phyloP scores from a whole-genome alignment of 2,888 invertebrate genomes.

The Herminia tarsipennalis region DNA sequence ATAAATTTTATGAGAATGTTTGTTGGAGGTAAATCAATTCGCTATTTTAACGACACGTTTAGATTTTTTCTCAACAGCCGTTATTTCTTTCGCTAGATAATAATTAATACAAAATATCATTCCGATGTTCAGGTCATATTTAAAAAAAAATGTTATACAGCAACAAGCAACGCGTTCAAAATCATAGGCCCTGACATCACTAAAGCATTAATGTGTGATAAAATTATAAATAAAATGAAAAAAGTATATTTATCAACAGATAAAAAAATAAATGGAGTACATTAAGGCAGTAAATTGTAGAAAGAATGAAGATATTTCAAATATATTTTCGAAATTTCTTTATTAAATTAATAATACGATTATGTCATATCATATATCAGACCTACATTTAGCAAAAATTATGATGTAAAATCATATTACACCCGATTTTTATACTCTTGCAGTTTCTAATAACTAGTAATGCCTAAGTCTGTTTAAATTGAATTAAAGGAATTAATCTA shows the following conservation, averaged over 20 bases:
- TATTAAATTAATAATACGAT: too few relatives aligned
- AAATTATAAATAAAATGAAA: constrained; percentile 1
- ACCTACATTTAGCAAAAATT: too few relatives aligned
- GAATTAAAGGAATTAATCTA: too few relatives aligned
- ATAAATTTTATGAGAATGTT: constrained; percentile 36
- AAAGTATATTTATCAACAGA: neutral
- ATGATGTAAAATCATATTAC: too few relatives aligned
- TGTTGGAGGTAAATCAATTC: constrained; percentile 34
- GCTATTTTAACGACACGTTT: constrained; percentile 22
- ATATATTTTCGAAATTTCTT: too few relatives aligned
- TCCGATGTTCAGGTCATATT: constrained; percentile 3
- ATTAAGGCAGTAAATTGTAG: neutral
- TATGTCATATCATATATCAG: too few relatives aligned
- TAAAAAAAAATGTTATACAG: constrained; percentile 3
- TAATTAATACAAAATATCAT: constrained; percentile 22
- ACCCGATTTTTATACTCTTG: too few relatives aligned
- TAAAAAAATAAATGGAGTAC: neutral
- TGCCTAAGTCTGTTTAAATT: too few relatives aligned
- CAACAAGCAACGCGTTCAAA: neutral
- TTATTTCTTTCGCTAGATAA: constrained; percentile 23
- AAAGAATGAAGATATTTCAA: neutral
- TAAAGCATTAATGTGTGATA: neutral
- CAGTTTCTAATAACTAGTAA: too few relatives aligned
- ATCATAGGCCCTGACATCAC: neutral
- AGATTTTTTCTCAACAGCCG: constrained; percentile 10